A percentile compares a stretch with the other conserved stretches of the same genome.
Evolutionary conservation across 1,140 invertebrate genomes (phyloP).

Genomic region (Daktulosphaira vitifoliae): DNA sequence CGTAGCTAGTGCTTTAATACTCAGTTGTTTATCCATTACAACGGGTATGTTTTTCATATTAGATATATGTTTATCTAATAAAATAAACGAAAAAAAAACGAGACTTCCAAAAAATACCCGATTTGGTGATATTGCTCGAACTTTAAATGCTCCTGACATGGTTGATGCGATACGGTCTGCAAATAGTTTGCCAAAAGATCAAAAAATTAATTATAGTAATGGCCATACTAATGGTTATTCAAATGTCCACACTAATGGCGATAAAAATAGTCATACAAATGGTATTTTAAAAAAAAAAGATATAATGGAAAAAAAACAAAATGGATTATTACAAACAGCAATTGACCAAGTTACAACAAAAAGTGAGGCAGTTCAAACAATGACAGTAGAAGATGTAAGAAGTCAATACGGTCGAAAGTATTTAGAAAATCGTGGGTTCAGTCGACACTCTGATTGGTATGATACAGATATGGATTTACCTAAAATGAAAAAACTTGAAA

Average conservation of each 20-base stretch:
- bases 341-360: conserved; percentile 4
- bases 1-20: conserved; percentile 59
- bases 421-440: conserved; percentile 6
- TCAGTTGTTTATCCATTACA: conserved; percentile 57
- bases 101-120: conserved; percentile 11
- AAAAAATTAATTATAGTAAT: too few relatives aligned
- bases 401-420: neutral
- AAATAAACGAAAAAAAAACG: conserved; percentile 9
- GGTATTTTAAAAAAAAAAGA: neutral
- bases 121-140: neutral
- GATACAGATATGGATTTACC: conserved; percentile 18
- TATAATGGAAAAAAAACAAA: neutral
- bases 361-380: conserved; percentile 7
- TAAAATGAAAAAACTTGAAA: conserved; percentile 18
- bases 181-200: neutral
- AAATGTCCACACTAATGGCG: neutral
- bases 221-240: neutral
- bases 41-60: conserved; percentile 49
- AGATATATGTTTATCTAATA: conserved; percentile 33
- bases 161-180: neutral
- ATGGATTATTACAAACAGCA: conserved; percentile 22
- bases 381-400: neutral
- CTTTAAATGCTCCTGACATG: neutral
- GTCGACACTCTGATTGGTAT: conserved; percentile 6
- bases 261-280: neutral